Evolutionary conservation across 1,140 invertebrate genomes (phyloP).

Genomic region (Aleiodes sp.): DNA sequence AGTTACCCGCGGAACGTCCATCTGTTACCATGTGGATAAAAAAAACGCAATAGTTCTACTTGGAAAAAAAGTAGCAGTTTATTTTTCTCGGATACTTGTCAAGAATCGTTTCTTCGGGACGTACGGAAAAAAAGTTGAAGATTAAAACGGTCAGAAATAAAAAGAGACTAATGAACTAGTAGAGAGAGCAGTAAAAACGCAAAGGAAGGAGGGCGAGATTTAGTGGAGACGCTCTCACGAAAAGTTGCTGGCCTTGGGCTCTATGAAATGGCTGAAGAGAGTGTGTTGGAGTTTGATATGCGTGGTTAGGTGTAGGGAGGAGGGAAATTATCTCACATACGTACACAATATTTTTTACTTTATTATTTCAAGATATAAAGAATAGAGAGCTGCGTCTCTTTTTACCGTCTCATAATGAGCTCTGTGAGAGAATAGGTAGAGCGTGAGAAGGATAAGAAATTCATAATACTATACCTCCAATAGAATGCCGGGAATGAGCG

Average conservation of each 20-base stretch:
- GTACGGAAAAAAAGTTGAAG: not conserved
- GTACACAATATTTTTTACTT: not conserved
- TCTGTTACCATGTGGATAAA: not conserved
- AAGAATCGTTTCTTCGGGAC: not conserved
- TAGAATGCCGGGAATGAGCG: not conserved
- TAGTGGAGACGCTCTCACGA: constrained; percentile 45
- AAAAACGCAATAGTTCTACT: not conserved
- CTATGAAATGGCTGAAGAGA: constrained; percentile 31
- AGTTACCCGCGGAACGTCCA: not conserved
- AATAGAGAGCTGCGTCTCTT: not conserved
- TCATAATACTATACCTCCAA: not conserved
- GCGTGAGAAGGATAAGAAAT: constrained; percentile 28
- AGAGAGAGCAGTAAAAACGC: not conserved
- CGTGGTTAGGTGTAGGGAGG: not conserved
- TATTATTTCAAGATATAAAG: not conserved
- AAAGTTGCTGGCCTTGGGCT: constrained; percentile 48
- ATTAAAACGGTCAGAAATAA: not conserved
- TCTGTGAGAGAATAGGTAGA: not conserved
- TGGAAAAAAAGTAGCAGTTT: not conserved
- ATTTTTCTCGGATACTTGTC: not conserved
- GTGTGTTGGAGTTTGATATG: constrained; percentile 24
- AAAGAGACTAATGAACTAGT: constrained; percentile 11
- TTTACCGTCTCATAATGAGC: constrained; percentile 19
- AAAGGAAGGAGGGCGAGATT: not conserved
- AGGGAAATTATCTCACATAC: not conserved